phyloP scores from a whole-genome alignment of 2,113 vertebrate genomes.

The Lophochroa leadbeateri region DNA sequence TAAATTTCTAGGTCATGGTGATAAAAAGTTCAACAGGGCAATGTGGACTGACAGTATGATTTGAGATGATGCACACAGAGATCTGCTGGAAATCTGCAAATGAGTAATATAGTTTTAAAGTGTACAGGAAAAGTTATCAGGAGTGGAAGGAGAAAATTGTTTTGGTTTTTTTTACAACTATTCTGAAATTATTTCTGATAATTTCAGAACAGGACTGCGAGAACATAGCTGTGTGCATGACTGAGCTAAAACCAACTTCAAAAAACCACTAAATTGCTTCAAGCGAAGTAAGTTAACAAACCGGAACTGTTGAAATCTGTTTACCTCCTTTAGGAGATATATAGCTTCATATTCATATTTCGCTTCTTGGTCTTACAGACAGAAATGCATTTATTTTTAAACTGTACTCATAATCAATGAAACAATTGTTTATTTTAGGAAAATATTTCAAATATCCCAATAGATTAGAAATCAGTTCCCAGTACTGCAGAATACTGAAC shows the following conservation, averaged over 20 bases:
- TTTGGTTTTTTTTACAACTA: not conserved
- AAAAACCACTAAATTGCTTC: not conserved
- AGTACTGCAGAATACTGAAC: not conserved
- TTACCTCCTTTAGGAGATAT: not conserved
- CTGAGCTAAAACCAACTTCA: not conserved
- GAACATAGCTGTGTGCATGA: not conserved
- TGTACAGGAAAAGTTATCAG: not conserved
- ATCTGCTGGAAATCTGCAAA: not conserved
- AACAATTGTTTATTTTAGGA: not conserved
- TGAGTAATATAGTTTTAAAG: not conserved
- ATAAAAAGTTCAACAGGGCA: not conserved
- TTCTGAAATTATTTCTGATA: not conserved
- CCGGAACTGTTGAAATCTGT: not conserved
- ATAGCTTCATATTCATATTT: not conserved
- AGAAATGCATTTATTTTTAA: not conserved
- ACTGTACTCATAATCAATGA: not conserved
- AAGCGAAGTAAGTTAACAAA: not conserved
- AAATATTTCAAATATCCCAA: not conserved
- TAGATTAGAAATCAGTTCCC: not conserved
- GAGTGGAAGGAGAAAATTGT: not conserved
- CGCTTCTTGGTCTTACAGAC: not conserved
- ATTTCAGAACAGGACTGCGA: not conserved
- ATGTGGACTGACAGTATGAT: rapidly evolving
- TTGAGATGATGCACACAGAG: not conserved
- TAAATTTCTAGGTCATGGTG: not conserved